Evolutionary conservation across 2,113 vertebrate genomes (phyloP), one percentile per base, ranked within the genome.

Genomic region (Pionites leucogaster): DNA sequence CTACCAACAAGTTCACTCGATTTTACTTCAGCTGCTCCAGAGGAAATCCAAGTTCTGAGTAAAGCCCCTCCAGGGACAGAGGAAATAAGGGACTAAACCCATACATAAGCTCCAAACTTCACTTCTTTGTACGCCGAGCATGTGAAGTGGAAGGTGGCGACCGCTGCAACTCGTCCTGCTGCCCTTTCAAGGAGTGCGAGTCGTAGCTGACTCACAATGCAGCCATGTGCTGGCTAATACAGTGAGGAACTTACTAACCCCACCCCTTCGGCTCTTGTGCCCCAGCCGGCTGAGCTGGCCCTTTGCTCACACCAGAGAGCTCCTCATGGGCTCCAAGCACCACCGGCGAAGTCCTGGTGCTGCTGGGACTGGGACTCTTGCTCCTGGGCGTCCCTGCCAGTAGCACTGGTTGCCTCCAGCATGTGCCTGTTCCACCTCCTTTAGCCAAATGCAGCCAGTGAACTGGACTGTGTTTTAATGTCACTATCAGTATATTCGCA

Each of bases 381-480:
- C 62, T 53, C 39, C 20, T 44, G 41, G 11, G 13, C 16, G 7
- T 6, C 74, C 13, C 28, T 11, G 55, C 65, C 10, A 42, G 67
- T 46, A 49, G 1, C 49, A 6, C 60, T 6, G 24, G n/a, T 31
- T 49, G n/a, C 52, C 63, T 77, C 35, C 65, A 57, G 68, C 19
- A 7, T 2, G 23, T 29, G 28, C 75, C 62, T 14, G 10, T 44
- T 41, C 76, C 2, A 0, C 9, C 57, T 49, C 70, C 57, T 49
- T 20, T 25, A 82, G 52, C 59, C 23, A 49, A 27, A 47, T 7
- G 14, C 17, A 10, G 3, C 24, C 4, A 4, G 15, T 20, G 49
- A 27, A 25, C 10, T 20, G n/a, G 31, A 9, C 1, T 13, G 19
- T 20, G 3, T 35, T 64, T 20, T 16, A 14, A 8, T 0, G 3